Evolutionary conservation across 2,797 vertebrate genomes (phyloP).

Genomic region (Enoplosus armatus): DNA sequence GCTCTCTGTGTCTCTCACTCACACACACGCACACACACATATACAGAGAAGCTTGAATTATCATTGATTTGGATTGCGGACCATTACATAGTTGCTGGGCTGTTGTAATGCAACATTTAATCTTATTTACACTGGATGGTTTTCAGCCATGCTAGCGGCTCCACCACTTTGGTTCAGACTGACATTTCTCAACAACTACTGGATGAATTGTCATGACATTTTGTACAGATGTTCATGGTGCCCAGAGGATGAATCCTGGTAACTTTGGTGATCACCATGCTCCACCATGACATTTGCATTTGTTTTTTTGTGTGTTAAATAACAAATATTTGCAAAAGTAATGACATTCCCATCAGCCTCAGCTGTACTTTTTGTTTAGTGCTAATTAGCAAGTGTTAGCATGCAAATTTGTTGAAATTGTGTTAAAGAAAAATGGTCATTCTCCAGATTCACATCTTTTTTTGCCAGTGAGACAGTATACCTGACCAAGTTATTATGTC

Average conservation of each 20-base stretch:
- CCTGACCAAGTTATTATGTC: neutral
- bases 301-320: neutral
- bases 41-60: conserved; percentile 4
- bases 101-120: neutral
- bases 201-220: neutral
- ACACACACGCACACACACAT: neutral
- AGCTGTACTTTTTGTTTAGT: neutral
- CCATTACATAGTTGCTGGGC: neutral
- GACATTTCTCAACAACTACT: neutral
- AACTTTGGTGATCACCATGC: neutral
- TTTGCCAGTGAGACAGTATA: neutral
- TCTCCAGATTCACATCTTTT: neutral
- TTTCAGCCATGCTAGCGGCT: neutral
- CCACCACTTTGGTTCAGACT: neutral
- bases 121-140: neutral
- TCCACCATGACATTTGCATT: neutral
- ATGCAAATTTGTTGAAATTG: neutral
- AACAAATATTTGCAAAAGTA: neutral
- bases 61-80: neutral
- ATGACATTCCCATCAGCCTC: neutral
- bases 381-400: neutral
- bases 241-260: neutral
- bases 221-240: neutral
- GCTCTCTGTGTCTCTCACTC: neutral
- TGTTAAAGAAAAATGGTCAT: neutral